Percentiles rank a stretch among this genome's conserved stretches.
Conservation (phyloP, 53 echinoderm and acorn worm species). For the Patiria pectinifera region DNA sequence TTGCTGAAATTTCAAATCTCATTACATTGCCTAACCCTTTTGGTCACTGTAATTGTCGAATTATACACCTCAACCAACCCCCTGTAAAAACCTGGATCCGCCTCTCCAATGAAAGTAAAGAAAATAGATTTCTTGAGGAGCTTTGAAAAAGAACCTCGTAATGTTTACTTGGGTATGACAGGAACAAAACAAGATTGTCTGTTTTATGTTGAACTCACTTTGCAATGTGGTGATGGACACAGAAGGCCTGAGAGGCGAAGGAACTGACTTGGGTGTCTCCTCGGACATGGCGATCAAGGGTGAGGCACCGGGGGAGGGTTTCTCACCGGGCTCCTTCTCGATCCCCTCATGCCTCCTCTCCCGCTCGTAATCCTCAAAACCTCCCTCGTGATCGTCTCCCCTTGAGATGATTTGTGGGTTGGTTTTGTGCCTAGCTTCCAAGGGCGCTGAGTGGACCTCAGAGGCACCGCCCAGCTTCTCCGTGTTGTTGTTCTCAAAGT, state of each 20-base stretch:
- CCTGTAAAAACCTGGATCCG: too few relatives aligned
- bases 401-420: neutral
- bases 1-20: too few relatives aligned
- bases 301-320: conserved; percentile 67
- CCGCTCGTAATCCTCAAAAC: conserved; percentile 14
- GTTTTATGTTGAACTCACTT: conserved; percentile 1
- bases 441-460: neutral
- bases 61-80: too few relatives aligned
- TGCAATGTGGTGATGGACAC: conserved; percentile 60
- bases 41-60: too few relatives aligned
- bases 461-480: conserved; percentile 8
- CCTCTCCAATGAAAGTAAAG: too few relatives aligned
- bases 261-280: conserved; percentile 19
- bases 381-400: neutral
- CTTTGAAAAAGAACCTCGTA: too few relatives aligned
- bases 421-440: neutral
- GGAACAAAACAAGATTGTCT: neutral
- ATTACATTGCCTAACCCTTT: too few relatives aligned
- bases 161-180: neutral
- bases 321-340: conserved; percentile 54
- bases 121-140: too few relatives aligned
- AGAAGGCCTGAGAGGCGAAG: conserved; percentile 53
- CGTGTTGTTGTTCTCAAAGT: conserved; percentile 59
- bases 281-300: conserved; percentile 60
- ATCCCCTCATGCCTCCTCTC: conserved; percentile 5